Evolutionary conservation across 2,888 invertebrate genomes (phyloP), one percentile per base, ranked within the genome.

Genomic region (Dermolepida albohirtum): DNA sequence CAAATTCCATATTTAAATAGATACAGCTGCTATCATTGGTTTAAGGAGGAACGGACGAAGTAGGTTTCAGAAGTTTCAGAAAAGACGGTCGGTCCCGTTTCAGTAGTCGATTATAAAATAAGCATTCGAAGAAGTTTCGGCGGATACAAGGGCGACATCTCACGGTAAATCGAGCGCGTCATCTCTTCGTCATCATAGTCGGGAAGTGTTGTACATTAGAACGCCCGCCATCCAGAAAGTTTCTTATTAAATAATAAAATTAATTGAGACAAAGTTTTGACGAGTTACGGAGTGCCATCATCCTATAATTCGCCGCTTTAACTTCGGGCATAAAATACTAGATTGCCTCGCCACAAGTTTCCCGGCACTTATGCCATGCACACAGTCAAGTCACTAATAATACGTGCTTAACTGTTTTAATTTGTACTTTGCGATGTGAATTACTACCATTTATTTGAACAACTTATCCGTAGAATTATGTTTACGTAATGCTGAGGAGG

Each of bases 201-300:
- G 14, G 57, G 59, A 47, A 71, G 70, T 68, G 72, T 74, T 74
- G 68, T 71, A 73, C 72, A 71, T 75, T 73, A 66, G 34, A 34
- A 34, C 34, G 34, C 34, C 34, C 34, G 34, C 34, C 34, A 8
- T 34, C 64, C 29, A 22, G 50, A 69, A 75, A 77, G 69, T 76
- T 76, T 71, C 74, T 75, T 74, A 75, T 76, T 76, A 74, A 75
- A 77, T 76, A 75, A 77, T 75, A 74, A 76, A 76, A 77, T 75
- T 76, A 76, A 77, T 76, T 73, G 74, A 69, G 72, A 73, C 75
- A 66, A 70, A 76, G 73, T 77, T 75, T 73, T 72, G 73, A 74
- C 69, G 74, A 73, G 72, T 73, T 71, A 66, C 62, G 54, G 71
- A 73, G 71, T 72, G 72, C 70, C 72, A 69, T 72, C 70, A 66